Evolutionary conservation across 2,797 vertebrate species (phyloP).

Genomic region (Crax fasciolata): DNA sequence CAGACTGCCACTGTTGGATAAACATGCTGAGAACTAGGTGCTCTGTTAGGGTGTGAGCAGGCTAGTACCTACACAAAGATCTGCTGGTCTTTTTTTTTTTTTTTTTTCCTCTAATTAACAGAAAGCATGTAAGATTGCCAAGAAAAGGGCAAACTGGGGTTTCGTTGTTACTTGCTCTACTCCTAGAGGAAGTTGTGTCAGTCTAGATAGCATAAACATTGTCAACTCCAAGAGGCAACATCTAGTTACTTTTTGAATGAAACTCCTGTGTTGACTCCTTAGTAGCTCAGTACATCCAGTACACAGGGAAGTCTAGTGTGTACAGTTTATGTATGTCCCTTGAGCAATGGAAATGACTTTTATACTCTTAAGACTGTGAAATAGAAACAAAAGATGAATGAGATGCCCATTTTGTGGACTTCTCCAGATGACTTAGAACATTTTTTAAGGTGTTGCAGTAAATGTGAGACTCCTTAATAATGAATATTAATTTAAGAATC

Average conservation of each 20-base stretch:
- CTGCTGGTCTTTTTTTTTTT: background rate
- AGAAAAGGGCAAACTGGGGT: background rate
- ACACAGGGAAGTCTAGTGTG: background rate
- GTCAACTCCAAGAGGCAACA: background rate
- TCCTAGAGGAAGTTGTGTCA: background rate
- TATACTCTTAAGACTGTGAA: background rate
- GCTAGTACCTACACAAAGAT: background rate
- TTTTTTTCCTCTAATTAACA: accelerated
- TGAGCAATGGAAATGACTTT: background rate
- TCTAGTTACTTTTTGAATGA: background rate
- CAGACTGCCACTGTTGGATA: background rate
- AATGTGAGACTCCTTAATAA: background rate
- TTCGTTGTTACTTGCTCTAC: background rate
- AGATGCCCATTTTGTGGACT: background rate
- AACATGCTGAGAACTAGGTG: background rate
- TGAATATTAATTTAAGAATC: conserved; percentile 20
- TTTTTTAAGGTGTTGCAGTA: background rate
- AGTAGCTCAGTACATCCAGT: background rate
- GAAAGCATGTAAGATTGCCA: background rate
- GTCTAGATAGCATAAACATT: background rate
- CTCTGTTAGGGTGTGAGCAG: background rate
- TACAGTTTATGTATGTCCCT: background rate
- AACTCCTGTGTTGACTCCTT: background rate
- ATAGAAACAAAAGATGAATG: background rate
- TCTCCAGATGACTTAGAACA: background rate